Evolutionary conservation across 1,140 invertebrate species (phyloP).

Genomic region (Hypothenemus hampei): DNA sequence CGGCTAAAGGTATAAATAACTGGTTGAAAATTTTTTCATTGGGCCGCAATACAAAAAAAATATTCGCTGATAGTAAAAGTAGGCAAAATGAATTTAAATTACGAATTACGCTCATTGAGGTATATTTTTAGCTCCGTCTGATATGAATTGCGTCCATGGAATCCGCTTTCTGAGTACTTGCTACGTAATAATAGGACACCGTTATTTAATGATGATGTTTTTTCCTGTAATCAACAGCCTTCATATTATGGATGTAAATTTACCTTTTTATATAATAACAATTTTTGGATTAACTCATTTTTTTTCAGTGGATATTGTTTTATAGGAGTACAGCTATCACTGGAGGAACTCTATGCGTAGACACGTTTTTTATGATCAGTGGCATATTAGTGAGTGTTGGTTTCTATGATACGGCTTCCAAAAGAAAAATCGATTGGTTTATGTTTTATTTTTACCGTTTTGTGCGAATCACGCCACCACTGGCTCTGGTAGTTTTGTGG

Average conservation of each 20-base stretch:
- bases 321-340: slow-evolving; percentile 35
- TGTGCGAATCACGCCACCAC: slow-evolving; percentile 31
- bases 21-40: slow-evolving; percentile 27
- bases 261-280: not conserved
- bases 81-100: not conserved
- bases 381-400: slow-evolving; percentile 50
- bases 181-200: slow-evolving; percentile 36
- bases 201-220: slow-evolving; percentile 34
- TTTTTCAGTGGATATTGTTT: slow-evolving; percentile 36
- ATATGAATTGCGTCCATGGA: slow-evolving; percentile 33
- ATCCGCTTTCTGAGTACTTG: slow-evolving; percentile 34
- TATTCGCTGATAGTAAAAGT: slow-evolving; percentile 11
- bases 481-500: slow-evolving; percentile 31
- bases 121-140: slow-evolving; percentile 20
- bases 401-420: slow-evolving; percentile 44
- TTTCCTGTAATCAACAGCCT: slow-evolving; percentile 35
- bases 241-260: slow-evolving; percentile 35
- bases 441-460: slow-evolving; percentile 35
- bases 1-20: too few species aligned
- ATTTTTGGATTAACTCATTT: not conserved
- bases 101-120: too few species aligned
- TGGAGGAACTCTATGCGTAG: slow-evolving; percentile 41
- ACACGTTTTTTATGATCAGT: slow-evolving; percentile 50
- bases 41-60: slow-evolving; percentile 3
- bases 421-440: slow-evolving; percentile 29